These are phyloP conservation scores for Drosophila kepulauana DNA, from an alignment of 1,140 invertebrate genomes.

Conservation along the genomic window DNA sequence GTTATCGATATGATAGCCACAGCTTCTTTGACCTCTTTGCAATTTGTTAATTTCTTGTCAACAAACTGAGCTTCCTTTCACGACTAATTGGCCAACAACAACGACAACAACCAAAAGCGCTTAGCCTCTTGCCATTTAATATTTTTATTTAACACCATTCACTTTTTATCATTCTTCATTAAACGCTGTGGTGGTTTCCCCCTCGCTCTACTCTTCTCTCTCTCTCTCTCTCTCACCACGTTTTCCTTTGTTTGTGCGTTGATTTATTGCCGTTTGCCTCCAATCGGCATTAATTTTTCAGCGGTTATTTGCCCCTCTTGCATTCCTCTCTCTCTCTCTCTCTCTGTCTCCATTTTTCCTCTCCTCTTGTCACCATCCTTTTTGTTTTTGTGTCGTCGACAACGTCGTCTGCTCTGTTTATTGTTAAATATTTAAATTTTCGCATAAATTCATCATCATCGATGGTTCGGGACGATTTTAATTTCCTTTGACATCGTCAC, in stretches of 20 bases:
- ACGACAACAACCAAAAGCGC: slow-evolving; percentile 50
- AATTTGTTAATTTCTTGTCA: slow-evolving; percentile 82
- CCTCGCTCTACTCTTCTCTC: not conserved
- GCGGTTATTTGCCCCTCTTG: slow-evolving; percentile 58
- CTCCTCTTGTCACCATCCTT: not conserved
- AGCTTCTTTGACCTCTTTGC: slow-evolving; percentile 1
- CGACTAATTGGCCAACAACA: slow-evolving; percentile 60
- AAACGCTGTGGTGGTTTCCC: slow-evolving; percentile 55
- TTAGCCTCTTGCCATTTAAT: slow-evolving; percentile 71
- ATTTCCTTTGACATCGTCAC: slow-evolving; percentile 72
- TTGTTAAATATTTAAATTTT: slow-evolving; percentile 79
- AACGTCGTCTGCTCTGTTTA: slow-evolving; percentile 60
- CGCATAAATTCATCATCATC: slow-evolving; percentile 79
- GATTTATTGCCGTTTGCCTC: slow-evolving; percentile 76
- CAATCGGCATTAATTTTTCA: slow-evolving; percentile 81
- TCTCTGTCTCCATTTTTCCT: not conserved
- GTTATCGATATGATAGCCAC: slow-evolving; percentile 31
- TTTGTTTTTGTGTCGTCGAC: slow-evolving; percentile 2
- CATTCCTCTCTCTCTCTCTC: slow-evolving; percentile 1
- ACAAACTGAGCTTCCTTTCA: slow-evolving; percentile 41
- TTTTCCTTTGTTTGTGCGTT: slow-evolving; percentile 62
- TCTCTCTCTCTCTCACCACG: not conserved
- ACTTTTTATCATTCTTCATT: slow-evolving; percentile 73
- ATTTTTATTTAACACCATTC: slow-evolving; percentile 76
- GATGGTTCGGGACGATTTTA: slow-evolving; percentile 67